These are phyloP conservation scores for Aphelinus atriplicis DNA, from an alignment of 1,140 invertebrate genomes.

Conservation along the genomic window DNA sequence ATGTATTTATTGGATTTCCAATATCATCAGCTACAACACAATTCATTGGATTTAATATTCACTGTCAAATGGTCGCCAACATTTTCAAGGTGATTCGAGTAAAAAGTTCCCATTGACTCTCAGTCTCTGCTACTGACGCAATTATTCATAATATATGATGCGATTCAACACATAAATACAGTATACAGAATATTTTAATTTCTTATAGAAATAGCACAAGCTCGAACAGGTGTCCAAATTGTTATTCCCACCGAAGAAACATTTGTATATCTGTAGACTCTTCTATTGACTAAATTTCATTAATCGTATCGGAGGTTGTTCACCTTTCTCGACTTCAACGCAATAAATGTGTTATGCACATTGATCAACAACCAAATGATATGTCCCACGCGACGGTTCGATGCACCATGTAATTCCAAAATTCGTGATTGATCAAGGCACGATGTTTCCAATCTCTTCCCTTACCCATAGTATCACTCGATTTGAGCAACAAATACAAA, in stretches of 20 bases:
- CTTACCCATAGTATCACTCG: not conserved
- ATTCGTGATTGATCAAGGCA: constrained; percentile 32
- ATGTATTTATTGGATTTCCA: no score
- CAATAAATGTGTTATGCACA: constrained; percentile 7
- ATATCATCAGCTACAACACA: no score
- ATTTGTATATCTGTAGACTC: constrained; percentile 4
- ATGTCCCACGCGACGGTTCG: constrained; percentile 21
- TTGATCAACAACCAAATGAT: constrained; percentile 23
- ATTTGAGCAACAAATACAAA: not conserved
- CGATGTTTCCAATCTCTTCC: constrained; percentile 2
- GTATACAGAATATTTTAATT: not conserved
- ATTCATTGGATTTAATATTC: no score
- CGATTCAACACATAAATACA: constrained; percentile 8
- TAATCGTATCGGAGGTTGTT: constrained; percentile 1
- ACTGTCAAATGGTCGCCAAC: no score
- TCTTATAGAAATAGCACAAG: constrained; percentile 4
- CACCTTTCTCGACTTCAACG: not conserved
- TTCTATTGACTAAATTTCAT: constrained; percentile 16
- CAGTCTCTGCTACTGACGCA: no score
- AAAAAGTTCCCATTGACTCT: no score
- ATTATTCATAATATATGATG: no score
- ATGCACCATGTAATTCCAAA: constrained; percentile 2
- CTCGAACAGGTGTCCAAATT: not conserved
- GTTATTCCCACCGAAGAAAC: constrained; percentile 12
- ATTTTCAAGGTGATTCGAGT: no score